These are phyloP conservation scores for Limnephilus auricula DNA, from an alignment of 2,888 invertebrate genomes.

Conservation along the genomic window DNA sequence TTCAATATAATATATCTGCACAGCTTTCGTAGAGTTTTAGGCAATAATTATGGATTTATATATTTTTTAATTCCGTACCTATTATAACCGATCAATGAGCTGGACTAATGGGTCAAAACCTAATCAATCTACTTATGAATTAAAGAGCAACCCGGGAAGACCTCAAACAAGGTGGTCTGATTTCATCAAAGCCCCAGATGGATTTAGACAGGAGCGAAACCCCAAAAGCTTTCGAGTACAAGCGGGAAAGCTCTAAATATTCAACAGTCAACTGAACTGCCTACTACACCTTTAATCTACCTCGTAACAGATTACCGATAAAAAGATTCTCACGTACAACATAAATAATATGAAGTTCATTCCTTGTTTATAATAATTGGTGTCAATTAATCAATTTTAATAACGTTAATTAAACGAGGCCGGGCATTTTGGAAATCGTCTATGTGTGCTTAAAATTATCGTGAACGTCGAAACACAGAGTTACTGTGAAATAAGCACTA, in stretches of 20 bases:
- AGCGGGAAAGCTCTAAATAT: neutral
- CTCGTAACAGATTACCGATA: neutral
- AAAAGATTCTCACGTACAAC: neutral
- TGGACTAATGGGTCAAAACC: too few species aligned
- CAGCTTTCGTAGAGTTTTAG: too few species aligned
- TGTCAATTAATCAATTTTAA: conserved; percentile 12
- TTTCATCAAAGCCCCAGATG: neutral
- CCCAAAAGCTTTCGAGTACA: neutral
- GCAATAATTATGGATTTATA: too few species aligned
- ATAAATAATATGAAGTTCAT: neutral
- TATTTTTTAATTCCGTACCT: too few species aligned
- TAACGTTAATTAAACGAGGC: conserved; percentile 13
- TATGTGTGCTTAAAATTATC: conserved; percentile 10
- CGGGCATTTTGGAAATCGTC: neutral
- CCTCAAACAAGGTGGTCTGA: neutral
- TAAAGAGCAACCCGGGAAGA: neutral
- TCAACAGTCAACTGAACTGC: neutral
- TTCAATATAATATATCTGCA: too few species aligned
- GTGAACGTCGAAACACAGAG: neutral
- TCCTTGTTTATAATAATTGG: neutral
- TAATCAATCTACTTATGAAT: neutral
- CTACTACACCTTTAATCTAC: neutral
- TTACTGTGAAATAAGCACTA: conserved; percentile 18
- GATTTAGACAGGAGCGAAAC: neutral
- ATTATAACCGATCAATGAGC: too few species aligned